Evolutionary conservation across 2,797 vertebrate genomes (phyloP), one percentile per base, ranked within the genome.

Genomic region (Enteromius paludinosus): DNA sequence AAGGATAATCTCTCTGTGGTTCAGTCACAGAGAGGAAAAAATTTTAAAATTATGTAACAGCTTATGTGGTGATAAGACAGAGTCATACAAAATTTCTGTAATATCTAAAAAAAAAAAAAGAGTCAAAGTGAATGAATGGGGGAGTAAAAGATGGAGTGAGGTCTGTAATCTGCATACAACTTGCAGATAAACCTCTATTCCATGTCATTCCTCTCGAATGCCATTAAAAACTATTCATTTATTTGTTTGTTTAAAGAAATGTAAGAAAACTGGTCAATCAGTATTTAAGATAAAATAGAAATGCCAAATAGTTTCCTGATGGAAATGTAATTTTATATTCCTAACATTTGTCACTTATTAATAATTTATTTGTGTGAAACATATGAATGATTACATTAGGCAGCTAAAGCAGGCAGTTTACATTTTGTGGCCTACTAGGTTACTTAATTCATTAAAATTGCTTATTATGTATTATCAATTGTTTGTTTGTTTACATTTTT

Each of bases 1-100:
- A 33, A 25, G 28, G 20, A 82, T 82, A 73, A 82, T 82, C 74
- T 72, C 66, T 35, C 11, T 30, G 28, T 85, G 25, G 4, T 49
- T 30, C 2, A 64, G 15, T 15, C 9, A 65, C 56, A 35, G 56
- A 33, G 1, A 49, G 18, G 17, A 12, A 33, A 23, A 61, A 43
- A 33, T 30, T 30, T 56, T 2, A 28, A 61, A 23, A 71, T 70
- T 1, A 62, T 25, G 41, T 69, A 79, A 43, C 43, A 25, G 7
- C 25, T 47, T 70, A 15, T 20, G 35, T 7, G 25, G n/a, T 45
- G 47, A 59, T 25, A n/a, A 45, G 17, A 79, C 3, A 20, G 5
- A 30, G 52, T 15, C 1, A 11, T 28, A 66, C 14, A 68, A 38
- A 47, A 33, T 33, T 10, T 45, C 41, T 0, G 17, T 70, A 20